phyloP scores from a whole-genome alignment of 2,113 vertebrate species.

The Bos indicus region DNA sequence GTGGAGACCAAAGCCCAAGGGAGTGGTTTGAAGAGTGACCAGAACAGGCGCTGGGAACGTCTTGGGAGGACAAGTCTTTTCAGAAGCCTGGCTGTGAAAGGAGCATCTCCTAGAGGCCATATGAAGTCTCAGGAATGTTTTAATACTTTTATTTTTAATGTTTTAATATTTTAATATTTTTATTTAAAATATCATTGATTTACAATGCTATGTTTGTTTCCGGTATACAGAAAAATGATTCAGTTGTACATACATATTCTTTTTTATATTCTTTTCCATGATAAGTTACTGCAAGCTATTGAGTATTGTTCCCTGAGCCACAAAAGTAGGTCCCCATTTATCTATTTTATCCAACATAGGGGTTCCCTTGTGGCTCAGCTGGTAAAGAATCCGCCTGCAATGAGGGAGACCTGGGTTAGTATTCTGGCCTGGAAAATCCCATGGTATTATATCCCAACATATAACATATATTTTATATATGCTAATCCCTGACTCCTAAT shows the following conservation, averaged over 20 bases:
- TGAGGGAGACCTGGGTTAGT: neutral
- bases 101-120: neutral
- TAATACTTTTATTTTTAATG: neutral
- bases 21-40: neutral
- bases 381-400: neutral
- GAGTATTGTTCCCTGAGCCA: neutral
- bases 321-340: neutral
- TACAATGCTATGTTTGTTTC: neutral
- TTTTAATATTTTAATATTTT: too few species aligned
- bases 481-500: neutral
- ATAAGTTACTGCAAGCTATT: neutral
- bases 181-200: neutral
- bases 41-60: neutral
- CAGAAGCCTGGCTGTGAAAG: neutral
- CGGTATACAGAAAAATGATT: neutral
- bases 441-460: neutral
- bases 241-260: neutral
- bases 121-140: accelerated
- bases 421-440: neutral
- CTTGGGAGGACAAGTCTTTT: neutral
- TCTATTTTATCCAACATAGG: neutral
- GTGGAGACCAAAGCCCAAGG: neutral
- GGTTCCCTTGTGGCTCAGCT: neutral
- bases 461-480: neutral
- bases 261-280: neutral